phyloP scores from a whole-genome alignment of 2,113 vertebrate genomes.

The Leuciscus idus region DNA sequence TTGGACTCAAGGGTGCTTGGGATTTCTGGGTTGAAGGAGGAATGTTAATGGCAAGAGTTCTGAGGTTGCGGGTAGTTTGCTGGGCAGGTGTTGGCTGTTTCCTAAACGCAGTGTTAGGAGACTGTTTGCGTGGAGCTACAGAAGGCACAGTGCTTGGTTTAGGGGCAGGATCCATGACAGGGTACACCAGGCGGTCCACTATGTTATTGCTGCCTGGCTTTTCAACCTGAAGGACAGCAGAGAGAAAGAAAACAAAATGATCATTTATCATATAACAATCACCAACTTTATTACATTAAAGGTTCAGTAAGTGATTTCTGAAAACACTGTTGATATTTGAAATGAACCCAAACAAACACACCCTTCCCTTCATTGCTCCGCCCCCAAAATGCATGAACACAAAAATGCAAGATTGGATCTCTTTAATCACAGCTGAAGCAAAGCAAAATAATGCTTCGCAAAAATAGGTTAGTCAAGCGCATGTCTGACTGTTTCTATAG shows the following conservation, averaged over 20 bases:
- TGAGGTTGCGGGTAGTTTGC: neutral
- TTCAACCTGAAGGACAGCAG: constrained; percentile 76
- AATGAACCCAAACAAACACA: too few species aligned
- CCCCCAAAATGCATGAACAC: too few species aligned
- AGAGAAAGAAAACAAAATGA: neutral
- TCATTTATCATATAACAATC: neutral
- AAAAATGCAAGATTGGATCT: too few species aligned
- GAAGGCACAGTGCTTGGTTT: neutral
- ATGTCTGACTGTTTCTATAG: too few species aligned
- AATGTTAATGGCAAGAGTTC: constrained; percentile 12
- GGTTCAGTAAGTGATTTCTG: too few species aligned
- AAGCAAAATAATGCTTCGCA: too few species aligned
- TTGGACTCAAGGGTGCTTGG: neutral
- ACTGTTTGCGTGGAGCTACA: neutral
- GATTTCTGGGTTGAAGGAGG: neutral
- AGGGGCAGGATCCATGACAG: constrained; percentile 61
- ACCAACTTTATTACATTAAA: neutral
- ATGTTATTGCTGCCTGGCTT: constrained; percentile 69
- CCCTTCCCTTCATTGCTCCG: too few species aligned
- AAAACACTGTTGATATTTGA: too few species aligned
- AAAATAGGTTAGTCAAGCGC: too few species aligned
- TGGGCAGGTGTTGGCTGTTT: constrained; percentile 21
- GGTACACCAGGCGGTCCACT: constrained; percentile 80
- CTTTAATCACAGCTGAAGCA: too few species aligned
- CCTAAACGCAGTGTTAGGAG: neutral